Evolutionary conservation across 2,888 invertebrate species (phyloP).

Genomic region (Cenopis cana): DNA sequence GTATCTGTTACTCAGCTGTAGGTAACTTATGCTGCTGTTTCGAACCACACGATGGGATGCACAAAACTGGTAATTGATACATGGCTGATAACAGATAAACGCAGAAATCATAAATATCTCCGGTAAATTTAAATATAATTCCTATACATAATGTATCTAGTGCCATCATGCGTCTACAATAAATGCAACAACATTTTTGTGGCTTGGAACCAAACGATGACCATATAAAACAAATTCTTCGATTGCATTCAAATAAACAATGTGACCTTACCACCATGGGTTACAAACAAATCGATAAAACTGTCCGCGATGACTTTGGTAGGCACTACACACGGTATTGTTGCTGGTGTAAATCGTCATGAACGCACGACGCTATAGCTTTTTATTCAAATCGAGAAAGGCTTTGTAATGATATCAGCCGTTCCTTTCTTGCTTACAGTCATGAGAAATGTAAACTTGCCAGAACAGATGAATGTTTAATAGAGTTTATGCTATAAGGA

Average conservation of each 20-base stretch:
- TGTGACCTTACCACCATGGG: constrained; percentile 37
- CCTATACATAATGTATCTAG: neutral
- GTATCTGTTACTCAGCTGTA: constrained; percentile 51
- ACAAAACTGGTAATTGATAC: constrained; percentile 32
- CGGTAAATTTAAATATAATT: neutral
- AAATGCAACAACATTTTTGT: constrained; percentile 2
- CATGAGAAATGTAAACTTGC: constrained; percentile 38
- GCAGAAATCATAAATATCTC: constrained; percentile 1
- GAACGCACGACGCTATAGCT: constrained; percentile 20
- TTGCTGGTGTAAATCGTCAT: constrained; percentile 20
- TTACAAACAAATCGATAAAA: constrained; percentile 40
- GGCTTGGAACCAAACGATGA: neutral
- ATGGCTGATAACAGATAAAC: constrained; percentile 2
- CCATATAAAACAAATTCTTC: constrained; percentile 7
- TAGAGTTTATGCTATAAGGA: constrained; percentile 68
- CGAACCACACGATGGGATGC: constrained; percentile 33
- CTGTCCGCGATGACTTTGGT: constrained; percentile 37
- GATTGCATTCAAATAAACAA: constrained; percentile 35
- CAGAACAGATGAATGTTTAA: constrained; percentile 57
- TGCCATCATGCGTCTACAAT: too few relatives aligned
- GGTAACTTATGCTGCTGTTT: constrained; percentile 42
- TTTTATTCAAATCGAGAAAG: constrained; percentile 36
- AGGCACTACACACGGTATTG: constrained; percentile 20
- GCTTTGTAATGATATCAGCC: constrained; percentile 35
- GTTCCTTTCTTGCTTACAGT: constrained; percentile 32